phyloP scores from a whole-genome alignment of 2,888 invertebrate genomes.

The Spisula subtruncata region DNA sequence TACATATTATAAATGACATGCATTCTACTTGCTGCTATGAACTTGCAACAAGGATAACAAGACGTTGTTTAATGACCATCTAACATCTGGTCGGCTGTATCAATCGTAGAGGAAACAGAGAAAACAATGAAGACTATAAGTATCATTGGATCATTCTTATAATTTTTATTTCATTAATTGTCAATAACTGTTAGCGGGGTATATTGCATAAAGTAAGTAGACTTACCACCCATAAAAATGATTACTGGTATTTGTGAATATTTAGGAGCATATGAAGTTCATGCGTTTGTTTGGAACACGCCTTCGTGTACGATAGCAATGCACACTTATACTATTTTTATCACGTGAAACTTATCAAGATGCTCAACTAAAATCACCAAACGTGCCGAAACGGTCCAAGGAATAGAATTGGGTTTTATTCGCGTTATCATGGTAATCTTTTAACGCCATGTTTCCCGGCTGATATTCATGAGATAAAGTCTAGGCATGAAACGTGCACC shows the following conservation, averaged over 20 bases:
- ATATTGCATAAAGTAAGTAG: too few species aligned
- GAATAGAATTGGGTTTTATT: constrained; percentile 6
- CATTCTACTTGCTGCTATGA: too few species aligned
- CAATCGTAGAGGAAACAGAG: neutral
- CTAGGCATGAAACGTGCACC: constrained; percentile 23
- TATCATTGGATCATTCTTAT: too few species aligned
- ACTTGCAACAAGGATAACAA: too few species aligned
- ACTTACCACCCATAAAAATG: too few species aligned
- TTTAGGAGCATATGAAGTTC: neutral
- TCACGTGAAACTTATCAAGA: neutral
- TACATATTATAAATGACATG: neutral
- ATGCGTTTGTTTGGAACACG: neutral
- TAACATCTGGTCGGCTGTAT: neutral
- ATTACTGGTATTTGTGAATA: too few species aligned
- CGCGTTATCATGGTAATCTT: neutral
- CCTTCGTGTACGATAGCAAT: neutral
- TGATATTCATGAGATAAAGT: constrained; percentile 20
- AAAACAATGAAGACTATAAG: too few species aligned
- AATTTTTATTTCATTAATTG: neutral
- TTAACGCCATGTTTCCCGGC: neutral
- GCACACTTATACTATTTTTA: neutral
- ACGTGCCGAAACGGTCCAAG: neutral
- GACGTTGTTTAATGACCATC: neutral
- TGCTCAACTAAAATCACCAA: neutral
- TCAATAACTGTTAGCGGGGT: neutral